phyloP scores from a whole-genome alignment of 1,140 invertebrate genomes.

The Nephila pilipes region DNA sequence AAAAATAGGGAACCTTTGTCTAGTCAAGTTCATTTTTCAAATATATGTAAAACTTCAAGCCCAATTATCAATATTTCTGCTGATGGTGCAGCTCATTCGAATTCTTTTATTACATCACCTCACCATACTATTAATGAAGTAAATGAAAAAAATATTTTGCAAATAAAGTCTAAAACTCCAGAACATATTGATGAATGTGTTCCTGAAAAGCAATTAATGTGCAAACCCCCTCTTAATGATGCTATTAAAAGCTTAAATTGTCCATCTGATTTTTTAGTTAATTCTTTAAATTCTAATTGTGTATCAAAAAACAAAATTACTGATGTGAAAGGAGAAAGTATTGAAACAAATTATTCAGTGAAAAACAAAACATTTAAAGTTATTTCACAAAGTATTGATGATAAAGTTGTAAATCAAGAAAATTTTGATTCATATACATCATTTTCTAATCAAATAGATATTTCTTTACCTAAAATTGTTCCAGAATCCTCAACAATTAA shows the following conservation, averaged over 20 bases:
- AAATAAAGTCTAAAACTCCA: too few relatives aligned
- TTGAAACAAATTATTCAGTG: background rate
- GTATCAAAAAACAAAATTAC: background rate
- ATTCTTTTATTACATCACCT: background rate
- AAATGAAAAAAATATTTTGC: background rate
- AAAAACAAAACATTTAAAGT: slow-evolving; percentile 34
- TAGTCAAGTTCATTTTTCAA: background rate
- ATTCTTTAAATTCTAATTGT: background rate
- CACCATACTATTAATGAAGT: background rate
- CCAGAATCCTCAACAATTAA: background rate
- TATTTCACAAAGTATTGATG: background rate
- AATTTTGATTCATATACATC: background rate
- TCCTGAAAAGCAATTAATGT: background rate
- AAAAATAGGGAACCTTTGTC: background rate
- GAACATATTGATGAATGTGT: background rate
- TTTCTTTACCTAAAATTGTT: background rate
- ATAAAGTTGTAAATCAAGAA: background rate
- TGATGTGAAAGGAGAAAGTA: background rate
- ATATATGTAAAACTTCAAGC: background rate
- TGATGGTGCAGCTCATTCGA: background rate
- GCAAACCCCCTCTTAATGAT: background rate
- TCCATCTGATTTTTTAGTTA: background rate
- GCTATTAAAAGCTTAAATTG: background rate
- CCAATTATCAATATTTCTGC: background rate
- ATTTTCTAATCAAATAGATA: background rate